Evolutionary conservation across 2,113 vertebrate genomes (phyloP).

Genomic region (Siniperca chuatsi): DNA sequence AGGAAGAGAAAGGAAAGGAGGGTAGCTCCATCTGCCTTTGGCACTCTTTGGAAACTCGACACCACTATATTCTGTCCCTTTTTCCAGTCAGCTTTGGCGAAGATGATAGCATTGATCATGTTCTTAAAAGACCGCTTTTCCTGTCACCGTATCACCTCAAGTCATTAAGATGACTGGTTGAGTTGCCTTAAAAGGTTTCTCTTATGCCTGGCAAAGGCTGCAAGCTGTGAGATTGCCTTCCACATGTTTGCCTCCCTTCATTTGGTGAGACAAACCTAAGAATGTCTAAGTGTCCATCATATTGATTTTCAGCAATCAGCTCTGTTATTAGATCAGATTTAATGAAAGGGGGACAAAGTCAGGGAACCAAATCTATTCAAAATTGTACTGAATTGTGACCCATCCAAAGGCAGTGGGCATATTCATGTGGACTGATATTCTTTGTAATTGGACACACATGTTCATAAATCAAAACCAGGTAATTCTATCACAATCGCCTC

Average conservation of each 20-base stretch:
- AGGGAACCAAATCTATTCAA: slow-evolving; percentile 27
- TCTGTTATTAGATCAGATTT: slow-evolving; percentile 37
- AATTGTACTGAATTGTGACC: background rate
- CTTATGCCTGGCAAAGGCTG: slow-evolving; percentile 51
- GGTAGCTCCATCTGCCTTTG: slow-evolving; percentile 47
- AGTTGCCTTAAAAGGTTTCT: slow-evolving; percentile 78
- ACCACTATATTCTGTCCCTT: slow-evolving; percentile 45
- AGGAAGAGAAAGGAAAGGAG: slow-evolving; percentile 22
- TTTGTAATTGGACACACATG: slow-evolving; percentile 34
- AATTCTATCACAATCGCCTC: slow-evolving; percentile 60
- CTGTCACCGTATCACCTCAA: slow-evolving; percentile 69
- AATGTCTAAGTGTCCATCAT: slow-evolving; percentile 17
- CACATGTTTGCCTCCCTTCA: slow-evolving; percentile 25
- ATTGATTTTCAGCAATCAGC: slow-evolving; percentile 33
- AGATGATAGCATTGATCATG: slow-evolving; percentile 83
- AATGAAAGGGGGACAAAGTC: slow-evolving; percentile 19
- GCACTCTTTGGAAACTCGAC: slow-evolving; percentile 73
- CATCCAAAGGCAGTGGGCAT: background rate
- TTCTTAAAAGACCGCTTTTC: slow-evolving; percentile 76
- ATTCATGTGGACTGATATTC: slow-evolving; percentile 47
- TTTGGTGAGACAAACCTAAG: slow-evolving; percentile 43
- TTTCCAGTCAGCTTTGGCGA: slow-evolving; percentile 66
- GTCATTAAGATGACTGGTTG: slow-evolving; percentile 69
- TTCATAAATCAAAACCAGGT: slow-evolving; percentile 67
- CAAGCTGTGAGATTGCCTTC: slow-evolving; percentile 41